Evolutionary conservation across 1,140 invertebrate species (phyloP).

Genomic region (Trypoxylus dichotomus): DNA sequence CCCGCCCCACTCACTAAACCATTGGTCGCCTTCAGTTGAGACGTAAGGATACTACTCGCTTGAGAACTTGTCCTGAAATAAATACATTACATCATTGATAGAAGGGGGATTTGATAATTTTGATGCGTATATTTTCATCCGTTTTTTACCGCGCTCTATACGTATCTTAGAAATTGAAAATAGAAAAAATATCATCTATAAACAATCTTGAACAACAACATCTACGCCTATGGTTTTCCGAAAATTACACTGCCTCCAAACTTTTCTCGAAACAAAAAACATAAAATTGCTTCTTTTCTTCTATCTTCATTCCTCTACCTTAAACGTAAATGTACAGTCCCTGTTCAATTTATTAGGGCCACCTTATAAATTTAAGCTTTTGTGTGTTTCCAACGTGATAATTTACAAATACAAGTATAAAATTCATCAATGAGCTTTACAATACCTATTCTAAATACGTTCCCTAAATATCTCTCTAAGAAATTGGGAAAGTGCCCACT

Average conservation of each 20-base stretch:
- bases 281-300: too few relatives aligned
- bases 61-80: slow-evolving; percentile 53
- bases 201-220: background rate
- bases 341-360: too few relatives aligned
- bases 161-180: background rate
- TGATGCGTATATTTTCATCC: background rate
- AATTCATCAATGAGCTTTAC: too few relatives aligned
- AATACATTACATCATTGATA: slow-evolving; percentile 34
- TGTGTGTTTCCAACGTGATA: too few relatives aligned
- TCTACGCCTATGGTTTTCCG: background rate
- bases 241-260: background rate
- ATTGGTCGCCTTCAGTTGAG: slow-evolving; percentile 59
- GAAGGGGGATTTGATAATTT: background rate
- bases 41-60: slow-evolving; percentile 52
- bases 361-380: too few relatives aligned
- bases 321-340: slow-evolving; percentile 1
- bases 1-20: slow-evolving; percentile 60
- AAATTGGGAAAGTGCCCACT: too few relatives aligned
- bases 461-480: too few relatives aligned
- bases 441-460: too few relatives aligned
- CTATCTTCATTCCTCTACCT: too few relatives aligned
- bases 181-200: background rate
- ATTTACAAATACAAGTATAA: too few relatives aligned
- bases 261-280: too few relatives aligned
- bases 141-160: background rate